Evolutionary conservation across 1,140 invertebrate genomes (phyloP), one percentile per base, ranked within the genome.

Genomic region (Penaeus vannamei): DNA sequence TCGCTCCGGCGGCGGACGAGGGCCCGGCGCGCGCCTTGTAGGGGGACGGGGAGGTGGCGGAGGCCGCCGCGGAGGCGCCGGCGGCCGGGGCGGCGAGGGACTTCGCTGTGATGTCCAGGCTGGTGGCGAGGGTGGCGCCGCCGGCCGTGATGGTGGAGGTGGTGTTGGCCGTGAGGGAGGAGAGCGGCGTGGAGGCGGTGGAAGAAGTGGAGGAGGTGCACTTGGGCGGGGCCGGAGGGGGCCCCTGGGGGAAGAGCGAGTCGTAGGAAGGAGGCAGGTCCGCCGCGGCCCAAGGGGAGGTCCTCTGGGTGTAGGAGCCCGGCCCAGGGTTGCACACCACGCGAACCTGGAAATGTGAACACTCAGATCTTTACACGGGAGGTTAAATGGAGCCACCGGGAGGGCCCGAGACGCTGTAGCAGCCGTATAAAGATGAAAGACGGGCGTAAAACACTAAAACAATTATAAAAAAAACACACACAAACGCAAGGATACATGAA

Each of bases 291-390:
- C 77, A 76, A 0, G 84, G 77, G 42, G 32, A 26, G 53, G 59
- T 64, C 12, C 77, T 81, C 42, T 79, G 77, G 22, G 29, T 80
- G 76, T 89, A 62, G n/a, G 53, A 62, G 46, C 76, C 69, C 8
- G 85, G 88, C 42, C 84, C 84, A 23, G 90, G 84, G 80, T 91
- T 91, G 42, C 90, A 91, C 53, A 91, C 90, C 22, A 91, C 90
- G 29, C 90, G 83, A 64, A 91, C 90, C 90, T 90, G 90, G 42
- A 79, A 79, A n/a, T 36, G 76, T 36, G 26, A 79, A 79, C 32
- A 79, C 23, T 36, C 23, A 79, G 22, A 79, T 53, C 46, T 53
- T 53, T 53, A 53, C 46, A 53, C 46, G 46, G 46, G 46, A 53
- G 46, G 46, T 53, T 14, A 53, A 10, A 53, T 53, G 46, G 46